Evolutionary conservation across 2,113 vertebrate species (phyloP).

Genomic region (Ceyx melanurus): DNA sequence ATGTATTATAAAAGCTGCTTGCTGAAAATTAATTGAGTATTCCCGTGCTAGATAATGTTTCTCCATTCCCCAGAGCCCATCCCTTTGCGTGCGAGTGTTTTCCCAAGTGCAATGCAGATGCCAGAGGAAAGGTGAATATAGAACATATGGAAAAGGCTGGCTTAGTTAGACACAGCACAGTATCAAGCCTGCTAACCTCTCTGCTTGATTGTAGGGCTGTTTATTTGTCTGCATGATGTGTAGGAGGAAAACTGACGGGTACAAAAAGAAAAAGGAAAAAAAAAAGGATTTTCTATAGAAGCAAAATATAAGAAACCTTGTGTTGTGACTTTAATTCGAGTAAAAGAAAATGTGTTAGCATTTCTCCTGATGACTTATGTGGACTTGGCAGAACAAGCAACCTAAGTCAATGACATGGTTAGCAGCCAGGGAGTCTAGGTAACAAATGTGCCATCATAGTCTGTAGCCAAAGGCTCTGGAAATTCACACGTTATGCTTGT

Average conservation of each 20-base stretch:
- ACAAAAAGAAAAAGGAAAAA: not conserved
- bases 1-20: constrained; percentile 70
- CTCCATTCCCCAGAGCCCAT: constrained; percentile 62
- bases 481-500: not conserved
- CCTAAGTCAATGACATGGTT: not conserved
- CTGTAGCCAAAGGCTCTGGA: not conserved
- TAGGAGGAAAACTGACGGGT: constrained; percentile 8
- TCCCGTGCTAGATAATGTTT: constrained; percentile 72
- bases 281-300: not conserved
- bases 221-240: constrained; percentile 43
- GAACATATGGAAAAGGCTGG: constrained; percentile 67
- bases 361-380: not conserved
- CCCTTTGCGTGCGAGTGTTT: constrained; percentile 68
- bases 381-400: constrained; percentile 3
- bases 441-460: not conserved
- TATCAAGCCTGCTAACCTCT: constrained; percentile 32
- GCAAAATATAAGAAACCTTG: not conserved
- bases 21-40: constrained; percentile 72
- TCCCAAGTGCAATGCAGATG: constrained; percentile 72
- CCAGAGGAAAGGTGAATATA: constrained; percentile 71
- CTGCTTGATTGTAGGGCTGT: not conserved
- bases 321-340: not conserved
- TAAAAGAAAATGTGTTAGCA: not conserved
- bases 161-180: constrained; percentile 30
- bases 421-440: constrained; percentile 16